phyloP scores from a whole-genome alignment of 2,113 vertebrate species.

The Lutjanus erythropterus region DNA sequence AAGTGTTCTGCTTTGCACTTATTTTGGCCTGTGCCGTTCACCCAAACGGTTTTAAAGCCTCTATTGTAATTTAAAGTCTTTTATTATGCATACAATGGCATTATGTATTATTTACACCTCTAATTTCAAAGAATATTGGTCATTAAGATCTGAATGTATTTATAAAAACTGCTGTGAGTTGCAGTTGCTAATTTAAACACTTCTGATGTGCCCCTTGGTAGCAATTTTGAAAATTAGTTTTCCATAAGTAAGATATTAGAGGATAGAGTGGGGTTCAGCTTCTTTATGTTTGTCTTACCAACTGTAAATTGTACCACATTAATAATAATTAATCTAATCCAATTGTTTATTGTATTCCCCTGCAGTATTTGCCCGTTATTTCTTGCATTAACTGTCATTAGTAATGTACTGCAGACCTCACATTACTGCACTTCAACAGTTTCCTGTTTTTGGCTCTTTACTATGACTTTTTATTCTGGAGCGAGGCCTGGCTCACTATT shows the following conservation, averaged over 20 bases:
- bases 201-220: neutral
- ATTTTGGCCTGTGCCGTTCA: neutral
- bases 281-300: neutral
- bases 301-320: neutral
- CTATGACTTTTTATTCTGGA: neutral
- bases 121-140: neutral
- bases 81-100: neutral
- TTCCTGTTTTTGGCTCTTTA: neutral
- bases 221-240: neutral
- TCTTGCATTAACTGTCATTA: neutral
- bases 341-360: neutral
- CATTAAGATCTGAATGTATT: neutral
- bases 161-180: neutral
- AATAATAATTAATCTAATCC: neutral
- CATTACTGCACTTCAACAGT: neutral
- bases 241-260: neutral
- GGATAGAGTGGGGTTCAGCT: neutral
- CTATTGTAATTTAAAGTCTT: neutral
- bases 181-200: neutral
- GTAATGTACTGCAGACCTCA: neutral
- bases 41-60: neutral
- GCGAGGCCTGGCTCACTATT: neutral
- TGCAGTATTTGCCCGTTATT: neutral
- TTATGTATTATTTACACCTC: neutral
- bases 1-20: neutral